Base-by-base conservation (phyloP, 2,113 vertebrate species). In the Lota lota region DNA sequence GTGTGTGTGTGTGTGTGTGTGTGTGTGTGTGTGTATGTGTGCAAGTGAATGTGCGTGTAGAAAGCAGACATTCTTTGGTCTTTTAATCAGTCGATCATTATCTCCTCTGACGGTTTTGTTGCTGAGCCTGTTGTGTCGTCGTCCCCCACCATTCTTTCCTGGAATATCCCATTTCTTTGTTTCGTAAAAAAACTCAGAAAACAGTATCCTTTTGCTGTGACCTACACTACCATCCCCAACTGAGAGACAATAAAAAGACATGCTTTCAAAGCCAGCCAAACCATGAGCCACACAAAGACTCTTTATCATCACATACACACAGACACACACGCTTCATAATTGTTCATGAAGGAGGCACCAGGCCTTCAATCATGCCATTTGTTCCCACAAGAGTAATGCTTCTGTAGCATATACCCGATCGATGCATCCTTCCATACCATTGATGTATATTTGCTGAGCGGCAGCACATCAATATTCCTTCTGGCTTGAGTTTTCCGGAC, bases 261-360 rank as follows among this genome's bases (percentile, higher is more conserved):
- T 78, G 85, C 82, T 81, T 85, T 88, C 81, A 86, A 81, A 83
- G 78, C 73, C 50, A 61, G 77, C 81, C 75, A 87, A 83, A 88
- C 83, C 87, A 80, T 83, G 78, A 85, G 16, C 79, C 86, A 83
- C 73, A 65, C 57, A 14, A 76, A 77, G 71, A 78, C 70, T 69
- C 63, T 63, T 21, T 75, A 74, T 17, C 53, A 5, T 56, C 2
- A 18, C 53, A 56, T n/a, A 14, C 77, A 77, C 86, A 83, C 73
- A 65, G 56, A 14, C 77, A 77, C 59, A 61, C 59, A 22, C 22
- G 22, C 21, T 22, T 14, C 24, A 20, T 15, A 20, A 22, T 11
- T 20, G 16, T 20, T 5, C 20, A 1, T 19, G 21, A 3, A 28
- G 28, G 28, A 28, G n/a, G 20, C n/a, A 58, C 10, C 18, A 59